These are phyloP conservation scores for Rhizoglyphus robini DNA, from an alignment of 1,140 invertebrate species.

Conservation along the genomic window DNA sequence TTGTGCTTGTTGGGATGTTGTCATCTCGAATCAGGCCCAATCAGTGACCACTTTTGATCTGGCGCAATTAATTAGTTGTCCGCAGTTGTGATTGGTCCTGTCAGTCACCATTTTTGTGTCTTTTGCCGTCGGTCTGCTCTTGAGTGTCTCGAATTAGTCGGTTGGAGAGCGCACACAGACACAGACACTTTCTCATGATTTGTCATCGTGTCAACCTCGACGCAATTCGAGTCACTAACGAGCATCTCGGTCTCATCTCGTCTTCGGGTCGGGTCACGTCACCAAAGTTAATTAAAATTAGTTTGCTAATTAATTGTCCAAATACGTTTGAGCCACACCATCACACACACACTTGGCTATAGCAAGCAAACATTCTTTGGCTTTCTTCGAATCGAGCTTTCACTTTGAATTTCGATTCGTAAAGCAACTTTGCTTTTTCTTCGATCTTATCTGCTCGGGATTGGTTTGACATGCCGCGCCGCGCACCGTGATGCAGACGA, in stretches of 20 bases:
- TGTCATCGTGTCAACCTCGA: slow-evolving; percentile 2
- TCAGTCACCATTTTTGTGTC: background rate
- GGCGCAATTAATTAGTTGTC: background rate
- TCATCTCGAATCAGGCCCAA: background rate
- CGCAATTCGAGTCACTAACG: background rate
- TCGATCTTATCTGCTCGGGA: too few species aligned
- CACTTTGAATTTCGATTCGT: too few species aligned
- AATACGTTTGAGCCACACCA: too few species aligned
- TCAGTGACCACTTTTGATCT: background rate
- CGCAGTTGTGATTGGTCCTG: too few species aligned
- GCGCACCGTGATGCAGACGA: too few species aligned
- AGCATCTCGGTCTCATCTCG: background rate
- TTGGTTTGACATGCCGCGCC: too few species aligned
- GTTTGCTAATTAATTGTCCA: background rate
- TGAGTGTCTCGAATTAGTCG: too few species aligned
- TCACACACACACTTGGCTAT: too few species aligned
- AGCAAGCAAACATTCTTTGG: too few species aligned
- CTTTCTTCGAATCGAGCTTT: too few species aligned
- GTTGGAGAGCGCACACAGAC: background rate
- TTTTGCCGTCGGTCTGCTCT: background rate
- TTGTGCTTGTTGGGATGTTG: background rate
- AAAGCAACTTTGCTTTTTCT: too few species aligned
- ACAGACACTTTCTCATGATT: background rate
- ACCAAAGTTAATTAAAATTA: background rate
- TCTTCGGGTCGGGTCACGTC: background rate